A percentile compares a stretch with the other conserved stretches of the same genome.
Conservation (phyloP, 2,888 invertebrate species). For the Xanthia icteritia region DNA sequence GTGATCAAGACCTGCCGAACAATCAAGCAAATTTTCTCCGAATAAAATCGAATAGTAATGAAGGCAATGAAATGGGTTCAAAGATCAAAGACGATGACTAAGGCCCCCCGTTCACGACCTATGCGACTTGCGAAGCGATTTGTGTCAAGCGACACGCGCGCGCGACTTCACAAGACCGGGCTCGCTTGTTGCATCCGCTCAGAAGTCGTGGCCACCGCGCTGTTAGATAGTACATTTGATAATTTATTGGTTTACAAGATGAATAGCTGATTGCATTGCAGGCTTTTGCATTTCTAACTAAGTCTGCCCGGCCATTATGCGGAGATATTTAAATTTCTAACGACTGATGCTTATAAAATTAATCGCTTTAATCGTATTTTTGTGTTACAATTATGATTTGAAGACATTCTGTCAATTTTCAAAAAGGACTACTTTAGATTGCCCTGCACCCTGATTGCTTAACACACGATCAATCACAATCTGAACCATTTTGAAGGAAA, state of each 20-base stretch:
- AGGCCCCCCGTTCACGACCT: background rate
- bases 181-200: background rate
- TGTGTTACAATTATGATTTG: background rate
- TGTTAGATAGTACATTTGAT: background rate
- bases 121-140: background rate
- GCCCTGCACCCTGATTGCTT: no score
- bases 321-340: constrained; percentile 25
- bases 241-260: constrained; percentile 41
- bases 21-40: constrained; percentile 65
- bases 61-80: constrained; percentile 68
- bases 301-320: constrained; percentile 3
- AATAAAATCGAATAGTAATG: constrained; percentile 73
- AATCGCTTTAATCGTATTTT: background rate
- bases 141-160: background rate
- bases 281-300: constrained; percentile 39
- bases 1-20: constrained; percentile 43
- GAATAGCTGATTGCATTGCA: constrained; percentile 47
- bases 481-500: no score
- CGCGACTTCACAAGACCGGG: background rate
- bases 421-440: background rate
- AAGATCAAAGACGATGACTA: constrained; percentile 67
- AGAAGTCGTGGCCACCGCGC: background rate
- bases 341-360: background rate
- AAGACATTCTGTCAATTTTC: background rate
- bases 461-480: no score